Conservation (phyloP, 1,140 invertebrate species). For the Holcopasites calliopsidis region DNA sequence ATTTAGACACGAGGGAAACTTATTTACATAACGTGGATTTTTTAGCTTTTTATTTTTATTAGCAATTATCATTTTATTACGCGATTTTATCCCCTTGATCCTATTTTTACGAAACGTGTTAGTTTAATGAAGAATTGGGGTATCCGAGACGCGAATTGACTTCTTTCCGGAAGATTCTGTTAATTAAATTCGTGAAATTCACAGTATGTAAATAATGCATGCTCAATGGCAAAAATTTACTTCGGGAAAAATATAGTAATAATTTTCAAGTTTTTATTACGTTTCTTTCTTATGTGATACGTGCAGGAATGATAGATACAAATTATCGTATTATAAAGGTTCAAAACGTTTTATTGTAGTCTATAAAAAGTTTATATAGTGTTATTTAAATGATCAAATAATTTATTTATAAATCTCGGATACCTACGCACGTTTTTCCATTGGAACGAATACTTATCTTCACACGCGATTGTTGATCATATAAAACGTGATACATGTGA, state of each 20-base stretch:
- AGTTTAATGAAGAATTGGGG: neutral
- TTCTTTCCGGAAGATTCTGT: neutral
- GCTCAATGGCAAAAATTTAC: constrained; percentile 1
- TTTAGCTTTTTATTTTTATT: neutral
- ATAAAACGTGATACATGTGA: constrained; percentile 30
- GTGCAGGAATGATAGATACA: no score
- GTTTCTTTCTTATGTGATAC: no score
- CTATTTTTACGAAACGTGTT: neutral
- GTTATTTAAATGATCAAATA: neutral
- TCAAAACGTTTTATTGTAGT: neutral
- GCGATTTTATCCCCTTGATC: neutral
- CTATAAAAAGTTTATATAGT: constrained; percentile 8
- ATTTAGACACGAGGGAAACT: neutral
- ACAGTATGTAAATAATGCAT: constrained; percentile 26
- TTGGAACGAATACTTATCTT: neutral
- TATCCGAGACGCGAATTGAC: neutral
- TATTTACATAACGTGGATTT: constrained; percentile 27
- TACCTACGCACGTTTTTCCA: neutral
- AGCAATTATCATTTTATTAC: neutral
- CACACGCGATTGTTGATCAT: constrained; percentile 17
- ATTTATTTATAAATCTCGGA: neutral
- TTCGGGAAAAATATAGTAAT: neutral
- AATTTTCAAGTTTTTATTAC: no score
- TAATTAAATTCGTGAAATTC: neutral
- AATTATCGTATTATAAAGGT: no score